These are phyloP conservation scores for Bombus sylvicola DNA, from an alignment of 1,140 invertebrate species.

Conservation along the genomic window DNA sequence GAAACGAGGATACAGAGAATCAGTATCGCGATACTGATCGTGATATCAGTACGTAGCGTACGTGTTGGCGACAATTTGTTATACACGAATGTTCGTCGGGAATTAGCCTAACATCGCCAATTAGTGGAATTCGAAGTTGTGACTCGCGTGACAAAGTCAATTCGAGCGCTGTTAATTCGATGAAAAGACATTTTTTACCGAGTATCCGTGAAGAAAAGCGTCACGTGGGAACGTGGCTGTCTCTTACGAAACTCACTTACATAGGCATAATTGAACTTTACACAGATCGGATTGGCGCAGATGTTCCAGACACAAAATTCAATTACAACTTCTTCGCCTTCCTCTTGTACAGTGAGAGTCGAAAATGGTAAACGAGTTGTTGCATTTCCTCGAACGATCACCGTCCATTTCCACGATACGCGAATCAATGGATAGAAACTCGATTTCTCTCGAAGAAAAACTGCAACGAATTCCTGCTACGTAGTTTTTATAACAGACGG, in stretches of 20 bases:
- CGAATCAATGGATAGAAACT: background rate
- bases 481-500: no score
- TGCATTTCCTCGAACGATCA: background rate
- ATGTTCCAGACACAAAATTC: constrained; percentile 20
- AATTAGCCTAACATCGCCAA: background rate
- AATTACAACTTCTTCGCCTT: constrained; percentile 27
- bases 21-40: no score
- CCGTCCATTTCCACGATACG: background rate
- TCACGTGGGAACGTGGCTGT: background rate
- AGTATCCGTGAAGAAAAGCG: background rate
- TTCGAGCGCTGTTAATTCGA: background rate
- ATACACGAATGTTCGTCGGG: background rate
- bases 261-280: background rate
- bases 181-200: background rate
- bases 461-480: no score
- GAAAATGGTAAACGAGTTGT: background rate
- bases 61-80: background rate
- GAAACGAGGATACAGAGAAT: no score
- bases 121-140: background rate
- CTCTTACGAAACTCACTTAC: constrained; percentile 7
- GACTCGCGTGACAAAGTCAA: background rate
- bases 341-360: constrained; percentile 9
- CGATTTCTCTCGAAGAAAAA: background rate
- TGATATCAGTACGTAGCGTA: no score
- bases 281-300: background rate